Conservation (phyloP, 2,797 vertebrate species). For the Centropyge bicolor region DNA sequence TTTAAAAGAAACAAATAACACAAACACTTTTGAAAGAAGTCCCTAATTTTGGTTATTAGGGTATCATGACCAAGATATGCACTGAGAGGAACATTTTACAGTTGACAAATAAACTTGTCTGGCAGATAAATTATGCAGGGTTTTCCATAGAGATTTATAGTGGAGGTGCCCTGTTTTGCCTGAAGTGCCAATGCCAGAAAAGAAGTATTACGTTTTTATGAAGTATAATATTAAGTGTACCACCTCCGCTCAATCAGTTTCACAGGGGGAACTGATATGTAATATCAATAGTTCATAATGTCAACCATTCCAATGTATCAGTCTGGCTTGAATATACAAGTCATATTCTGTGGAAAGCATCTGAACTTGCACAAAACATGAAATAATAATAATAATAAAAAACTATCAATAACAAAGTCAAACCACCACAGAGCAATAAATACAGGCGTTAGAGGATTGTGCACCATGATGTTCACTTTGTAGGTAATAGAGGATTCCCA, state of each 20-base stretch:
- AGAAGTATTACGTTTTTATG: not conserved
- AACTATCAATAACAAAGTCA: conserved; percentile 2
- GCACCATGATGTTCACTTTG: not conserved
- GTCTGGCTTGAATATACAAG: not conserved
- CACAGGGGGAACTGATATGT: not conserved
- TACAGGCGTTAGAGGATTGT: not conserved
- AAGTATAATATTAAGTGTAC: not conserved
- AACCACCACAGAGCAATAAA: not conserved
- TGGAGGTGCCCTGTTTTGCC: not conserved
- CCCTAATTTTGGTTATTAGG: not conserved
- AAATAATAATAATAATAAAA: not conserved
- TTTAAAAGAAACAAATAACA: not conserved
- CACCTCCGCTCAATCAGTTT: not conserved
- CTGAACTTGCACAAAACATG: not conserved
- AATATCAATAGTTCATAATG: not conserved
- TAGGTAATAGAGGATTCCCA: not conserved
- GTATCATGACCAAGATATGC: not conserved
- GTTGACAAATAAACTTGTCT: not conserved
- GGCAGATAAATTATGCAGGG: not conserved
- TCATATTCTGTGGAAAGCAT: not conserved
- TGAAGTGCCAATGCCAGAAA: not conserved
- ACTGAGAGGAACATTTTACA: not conserved
- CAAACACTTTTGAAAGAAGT: not conserved
- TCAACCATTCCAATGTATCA: not conserved
- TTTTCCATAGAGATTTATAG: not conserved